Conservation (phyloP, 2,888 invertebrate species). For the Himalopsyche kuldschensis region DNA sequence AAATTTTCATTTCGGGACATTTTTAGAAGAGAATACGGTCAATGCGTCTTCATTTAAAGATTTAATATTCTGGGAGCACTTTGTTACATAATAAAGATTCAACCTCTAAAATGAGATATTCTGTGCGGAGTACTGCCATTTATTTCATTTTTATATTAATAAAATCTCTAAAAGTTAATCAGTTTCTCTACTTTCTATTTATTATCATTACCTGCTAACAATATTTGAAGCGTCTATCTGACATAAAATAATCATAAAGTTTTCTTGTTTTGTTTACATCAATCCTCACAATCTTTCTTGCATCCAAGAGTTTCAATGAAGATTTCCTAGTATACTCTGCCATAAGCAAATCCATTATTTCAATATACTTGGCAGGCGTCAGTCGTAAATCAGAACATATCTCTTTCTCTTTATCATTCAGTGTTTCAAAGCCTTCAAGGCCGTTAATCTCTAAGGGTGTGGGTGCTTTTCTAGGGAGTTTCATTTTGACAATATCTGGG, state of each 20-base stretch:
- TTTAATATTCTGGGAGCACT: too few species aligned
- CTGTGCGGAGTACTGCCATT: too few species aligned
- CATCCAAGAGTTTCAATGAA: slow-evolving; percentile 76
- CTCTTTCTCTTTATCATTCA: slow-evolving; percentile 71
- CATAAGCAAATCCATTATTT: slow-evolving; percentile 74
- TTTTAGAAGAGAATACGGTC: too few species aligned
- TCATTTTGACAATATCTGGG: slow-evolving; percentile 7
- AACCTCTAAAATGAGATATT: too few species aligned
- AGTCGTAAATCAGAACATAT: slow-evolving; percentile 77
- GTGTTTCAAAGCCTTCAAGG: slow-evolving; percentile 75
- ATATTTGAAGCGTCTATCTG: slow-evolving; percentile 48
- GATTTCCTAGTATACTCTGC: slow-evolving; percentile 77
- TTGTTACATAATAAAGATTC: too few species aligned
- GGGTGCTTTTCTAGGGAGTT: slow-evolving; percentile 46
- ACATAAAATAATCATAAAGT: slow-evolving; percentile 76
- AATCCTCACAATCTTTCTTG: slow-evolving; percentile 82
- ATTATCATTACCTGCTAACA: not conserved
- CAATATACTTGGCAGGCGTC: slow-evolving; percentile 75
- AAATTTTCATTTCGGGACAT: too few species aligned
- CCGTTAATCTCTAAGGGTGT: slow-evolving; percentile 67
- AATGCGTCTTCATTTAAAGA: too few species aligned
- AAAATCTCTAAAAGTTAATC: too few species aligned
- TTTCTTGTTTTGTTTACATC: slow-evolving; percentile 92
- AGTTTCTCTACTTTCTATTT: not conserved
- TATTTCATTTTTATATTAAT: too few species aligned